Percentiles rank a stretch among this genome's conserved stretches.
phyloP scores from a whole-genome alignment of 92 coral and sea anemone genomes.

The Heliopora coerulea region DNA sequence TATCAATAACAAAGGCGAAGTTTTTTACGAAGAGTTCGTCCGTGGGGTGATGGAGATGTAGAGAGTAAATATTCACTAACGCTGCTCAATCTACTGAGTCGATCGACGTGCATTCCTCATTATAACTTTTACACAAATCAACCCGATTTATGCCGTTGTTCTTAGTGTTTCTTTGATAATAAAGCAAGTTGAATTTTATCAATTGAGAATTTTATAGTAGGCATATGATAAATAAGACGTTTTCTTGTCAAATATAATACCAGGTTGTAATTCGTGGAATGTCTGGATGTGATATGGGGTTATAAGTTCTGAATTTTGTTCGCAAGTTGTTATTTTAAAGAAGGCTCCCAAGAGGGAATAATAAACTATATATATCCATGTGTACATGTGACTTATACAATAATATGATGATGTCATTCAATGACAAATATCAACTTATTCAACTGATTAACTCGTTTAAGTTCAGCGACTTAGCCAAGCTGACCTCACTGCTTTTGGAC shows the following conservation, averaged over 20 bases:
- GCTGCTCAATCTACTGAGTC: neutral
- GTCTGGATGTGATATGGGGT: too few relatives aligned
- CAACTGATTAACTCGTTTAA: neutral
- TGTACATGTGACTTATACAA: neutral
- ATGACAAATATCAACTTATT: neutral
- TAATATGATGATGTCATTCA: neutral
- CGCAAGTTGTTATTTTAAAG: too few relatives aligned
- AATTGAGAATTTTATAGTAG: neutral
- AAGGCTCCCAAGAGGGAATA: too few relatives aligned
- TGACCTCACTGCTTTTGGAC: neutral
- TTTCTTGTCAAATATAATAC: too few relatives aligned
- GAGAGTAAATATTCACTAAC: constrained; percentile 2
- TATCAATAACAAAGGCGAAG: constrained; percentile 79
- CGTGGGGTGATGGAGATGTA: constrained; percentile 50
- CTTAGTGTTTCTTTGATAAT: neutral
- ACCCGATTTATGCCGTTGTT: neutral
- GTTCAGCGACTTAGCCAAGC: neutral
- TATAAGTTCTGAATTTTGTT: too few relatives aligned
- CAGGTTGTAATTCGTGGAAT: too few relatives aligned
- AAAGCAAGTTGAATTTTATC: neutral
- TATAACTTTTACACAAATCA: neutral
- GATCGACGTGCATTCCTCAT: neutral
- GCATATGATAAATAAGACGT: too few relatives aligned
- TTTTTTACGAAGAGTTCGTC: constrained; percentile 74
- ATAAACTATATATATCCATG: neutral